These are phyloP conservation scores for Champsocephalus esox DNA, from an alignment of 2,797 vertebrate species.

Conservation along the genomic window DNA sequence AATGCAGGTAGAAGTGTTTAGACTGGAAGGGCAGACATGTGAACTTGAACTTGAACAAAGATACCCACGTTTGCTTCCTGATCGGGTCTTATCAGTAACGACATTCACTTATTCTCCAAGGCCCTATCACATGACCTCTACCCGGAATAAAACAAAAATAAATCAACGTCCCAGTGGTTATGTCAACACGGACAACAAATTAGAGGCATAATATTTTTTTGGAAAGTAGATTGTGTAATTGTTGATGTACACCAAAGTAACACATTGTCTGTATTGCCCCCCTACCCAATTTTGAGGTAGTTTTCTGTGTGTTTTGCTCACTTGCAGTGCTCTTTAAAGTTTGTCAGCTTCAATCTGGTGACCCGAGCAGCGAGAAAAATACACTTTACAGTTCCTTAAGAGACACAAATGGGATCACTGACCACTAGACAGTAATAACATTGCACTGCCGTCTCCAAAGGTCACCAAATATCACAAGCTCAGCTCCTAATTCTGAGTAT, in stretches of 20 bases:
- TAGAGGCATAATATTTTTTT: too few species aligned
- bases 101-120: too few species aligned
- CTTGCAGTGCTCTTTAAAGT: constrained; percentile 29
- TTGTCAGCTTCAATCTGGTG: constrained; percentile 45
- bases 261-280: constrained; percentile 34
- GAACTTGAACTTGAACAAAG: too few species aligned
- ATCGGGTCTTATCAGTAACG: too few species aligned
- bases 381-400: constrained; percentile 1
- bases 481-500: background rate
- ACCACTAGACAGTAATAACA: constrained; percentile 5
- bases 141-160: too few species aligned
- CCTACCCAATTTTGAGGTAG: constrained; percentile 33
- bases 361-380: constrained; percentile 21
- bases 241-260: background rate
- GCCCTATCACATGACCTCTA: too few species aligned
- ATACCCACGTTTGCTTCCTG: too few species aligned
- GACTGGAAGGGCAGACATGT: too few species aligned
- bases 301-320: constrained; percentile 43
- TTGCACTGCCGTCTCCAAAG: background rate
- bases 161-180: too few species aligned
- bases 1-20: too few species aligned
- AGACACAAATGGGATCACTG: constrained; percentile 25
- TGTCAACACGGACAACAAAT: too few species aligned
- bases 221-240: too few species aligned
- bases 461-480: constrained; percentile 13